Conservation (phyloP, 2,888 invertebrate species). For the Copidosoma aretas region DNA sequence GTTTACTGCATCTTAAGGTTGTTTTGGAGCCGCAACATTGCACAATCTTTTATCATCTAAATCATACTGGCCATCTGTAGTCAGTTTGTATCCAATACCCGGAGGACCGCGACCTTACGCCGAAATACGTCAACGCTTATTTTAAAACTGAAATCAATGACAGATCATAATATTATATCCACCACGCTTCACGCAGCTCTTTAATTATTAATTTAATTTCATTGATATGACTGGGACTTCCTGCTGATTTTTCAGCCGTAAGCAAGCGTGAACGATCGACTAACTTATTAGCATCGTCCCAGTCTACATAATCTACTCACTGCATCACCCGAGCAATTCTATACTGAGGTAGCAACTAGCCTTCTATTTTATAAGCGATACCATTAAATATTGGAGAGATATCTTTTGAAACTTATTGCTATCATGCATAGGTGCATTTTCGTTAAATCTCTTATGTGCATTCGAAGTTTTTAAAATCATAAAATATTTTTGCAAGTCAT, state of each 20-base stretch:
- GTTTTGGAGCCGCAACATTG: no score
- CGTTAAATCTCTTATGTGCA: neutral
- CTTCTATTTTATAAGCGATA: neutral
- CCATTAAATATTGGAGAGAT: no score
- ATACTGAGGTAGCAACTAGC: no score
- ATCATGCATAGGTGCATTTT: no score
- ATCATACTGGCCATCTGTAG: no score
- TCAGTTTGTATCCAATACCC: neutral
- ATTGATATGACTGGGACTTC: conserved; percentile 37
- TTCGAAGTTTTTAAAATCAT: neutral
- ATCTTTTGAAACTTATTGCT: no score
- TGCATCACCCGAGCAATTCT: neutral
- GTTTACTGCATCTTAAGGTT: no score
- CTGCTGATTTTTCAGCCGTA: neutral
- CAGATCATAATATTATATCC: conserved; percentile 1
- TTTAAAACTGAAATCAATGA: neutral
- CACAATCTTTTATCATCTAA: no score
- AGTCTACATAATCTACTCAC: neutral
- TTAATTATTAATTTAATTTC: conserved; percentile 12
- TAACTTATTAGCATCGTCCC: conserved; percentile 7
- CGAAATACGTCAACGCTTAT: no score
- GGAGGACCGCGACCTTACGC: neutral
- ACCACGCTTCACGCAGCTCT: conserved; percentile 2
- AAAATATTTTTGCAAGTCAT: no score
- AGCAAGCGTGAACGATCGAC: conserved; percentile 2